Percentiles rank a stretch among this genome's conserved stretches.
Conservation (phyloP, 1,140 invertebrate genomes). For the Drosophila ironensis region DNA sequence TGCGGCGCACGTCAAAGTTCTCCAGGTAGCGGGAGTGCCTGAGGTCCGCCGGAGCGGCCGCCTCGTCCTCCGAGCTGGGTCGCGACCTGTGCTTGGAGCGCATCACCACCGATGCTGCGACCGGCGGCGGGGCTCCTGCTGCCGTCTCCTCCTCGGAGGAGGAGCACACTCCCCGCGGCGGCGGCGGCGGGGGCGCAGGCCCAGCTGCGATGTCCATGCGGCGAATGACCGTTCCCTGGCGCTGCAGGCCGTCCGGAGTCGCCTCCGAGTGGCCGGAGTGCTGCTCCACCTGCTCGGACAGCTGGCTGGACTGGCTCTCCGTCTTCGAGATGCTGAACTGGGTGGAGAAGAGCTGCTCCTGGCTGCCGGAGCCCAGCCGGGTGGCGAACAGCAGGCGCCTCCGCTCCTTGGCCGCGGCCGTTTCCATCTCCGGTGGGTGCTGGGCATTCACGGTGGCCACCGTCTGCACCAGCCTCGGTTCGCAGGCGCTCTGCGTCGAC, state of each 20-base stretch:
- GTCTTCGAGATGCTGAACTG: constrained; percentile 83
- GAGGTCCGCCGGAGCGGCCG: constrained; percentile 39
- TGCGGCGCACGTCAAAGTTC: constrained; percentile 77
- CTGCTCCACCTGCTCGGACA: constrained; percentile 79
- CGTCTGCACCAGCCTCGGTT: constrained; percentile 59
- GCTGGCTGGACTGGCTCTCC: constrained; percentile 82
- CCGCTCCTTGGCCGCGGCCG: constrained; percentile 69
- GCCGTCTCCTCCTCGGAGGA: constrained; percentile 50
- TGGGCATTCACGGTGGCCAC: constrained; percentile 61
- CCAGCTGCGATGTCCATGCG: constrained; percentile 19
- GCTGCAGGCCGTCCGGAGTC: constrained; percentile 48
- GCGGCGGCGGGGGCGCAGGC: neutral
- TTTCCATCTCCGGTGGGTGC: constrained; percentile 26
- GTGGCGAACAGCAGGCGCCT: constrained; percentile 82
- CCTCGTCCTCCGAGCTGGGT: constrained; percentile 72
- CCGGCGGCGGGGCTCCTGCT: neutral
- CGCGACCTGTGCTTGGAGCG: constrained; percentile 66
- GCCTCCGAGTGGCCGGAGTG: constrained; percentile 15
- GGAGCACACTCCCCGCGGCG: constrained; percentile 38
- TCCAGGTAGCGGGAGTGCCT: constrained; percentile 77
- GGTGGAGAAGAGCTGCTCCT: constrained; percentile 82
- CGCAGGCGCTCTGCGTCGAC: constrained; percentile 67
- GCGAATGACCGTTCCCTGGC: constrained; percentile 70
- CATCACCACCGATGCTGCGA: constrained; percentile 26
- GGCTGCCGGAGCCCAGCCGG: constrained; percentile 81